Conservation (phyloP, 2,113 vertebrate species). For the Urocynchramus pylzowi region DNA sequence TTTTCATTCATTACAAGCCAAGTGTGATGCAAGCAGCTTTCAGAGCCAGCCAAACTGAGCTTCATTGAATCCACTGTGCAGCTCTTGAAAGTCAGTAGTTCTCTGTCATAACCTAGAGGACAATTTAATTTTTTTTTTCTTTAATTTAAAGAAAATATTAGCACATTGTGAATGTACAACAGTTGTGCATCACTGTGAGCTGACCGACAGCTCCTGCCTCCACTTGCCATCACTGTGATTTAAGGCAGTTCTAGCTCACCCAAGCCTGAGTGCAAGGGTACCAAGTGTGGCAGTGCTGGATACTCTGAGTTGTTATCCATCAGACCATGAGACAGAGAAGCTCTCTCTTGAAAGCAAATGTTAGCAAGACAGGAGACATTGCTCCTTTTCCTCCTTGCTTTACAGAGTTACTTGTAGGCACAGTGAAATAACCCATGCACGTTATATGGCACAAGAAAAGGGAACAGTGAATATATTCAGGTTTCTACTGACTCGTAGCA, state of each 20-base stretch:
- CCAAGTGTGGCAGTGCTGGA: neutral
- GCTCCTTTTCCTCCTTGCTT: neutral
- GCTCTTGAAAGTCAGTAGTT: neutral
- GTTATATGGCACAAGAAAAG: neutral
- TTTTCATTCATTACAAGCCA: neutral
- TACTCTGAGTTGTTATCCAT: neutral
- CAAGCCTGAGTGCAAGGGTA: neutral
- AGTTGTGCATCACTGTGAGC: neutral
- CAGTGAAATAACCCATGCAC: neutral
- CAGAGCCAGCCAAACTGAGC: neutral
- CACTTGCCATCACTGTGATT: neutral
- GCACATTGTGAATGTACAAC: neutral
- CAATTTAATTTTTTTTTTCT: neutral
- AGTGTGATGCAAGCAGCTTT: neutral
- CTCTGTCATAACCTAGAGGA: neutral
- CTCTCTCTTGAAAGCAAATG: neutral
- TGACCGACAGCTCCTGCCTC: neutral
- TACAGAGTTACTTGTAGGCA: neutral
- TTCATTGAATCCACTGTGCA: neutral
- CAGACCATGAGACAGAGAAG: neutral
- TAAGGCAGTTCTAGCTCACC: neutral
- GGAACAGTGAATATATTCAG: neutral
- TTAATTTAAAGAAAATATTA: neutral
- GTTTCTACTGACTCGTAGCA: neutral
- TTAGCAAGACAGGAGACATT: neutral